Base-by-base conservation (phyloP, 2,797 vertebrate genomes). In the Florisuga fusca region DNA sequence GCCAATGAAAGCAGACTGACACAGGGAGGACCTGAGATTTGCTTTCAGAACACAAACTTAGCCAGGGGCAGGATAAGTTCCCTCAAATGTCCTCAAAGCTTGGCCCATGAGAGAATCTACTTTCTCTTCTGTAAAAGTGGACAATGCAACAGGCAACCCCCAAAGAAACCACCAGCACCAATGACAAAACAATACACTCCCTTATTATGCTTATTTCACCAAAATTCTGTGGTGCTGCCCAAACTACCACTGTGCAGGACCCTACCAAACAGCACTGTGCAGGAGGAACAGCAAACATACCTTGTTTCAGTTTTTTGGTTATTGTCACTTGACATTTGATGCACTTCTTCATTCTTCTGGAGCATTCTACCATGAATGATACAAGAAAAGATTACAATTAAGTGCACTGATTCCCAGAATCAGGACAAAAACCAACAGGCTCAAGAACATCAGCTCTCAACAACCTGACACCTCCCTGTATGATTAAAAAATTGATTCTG, bases 271-370 rank as follows among this genome's bases (percentile, higher is more conserved):
- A 79, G 77, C 76, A 57, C 34, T 41, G 21, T 15, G 1, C 25
- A 59, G 57, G 0, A 81, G 51, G 7, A 91, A 54, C 12, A 75
- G 74, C 27, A 73, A 93, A 91, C 90, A 83, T 97, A 99, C 99
- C 99, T 98, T 99, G 99, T 84, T 99, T 98, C 71, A 99, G 98
- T 94, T 99, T 99, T 98, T 99, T 99, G 82, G 98, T 98, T 97
- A 99, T 99, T 33, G 98, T 99, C 96, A 98, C 99, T 98, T 99
- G 99, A 97, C 99, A 99, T 97, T 99, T 99, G 98, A 99, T 99
- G 97, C 99, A 99, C 94, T 99, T 99, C 98, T 99, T 99, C 99
- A 99, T 99, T 86, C 99, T 98, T 96, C 99, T 98, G 83, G 99
- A 99, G 67, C 99, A 99, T 84, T 99, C 99, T 99, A 14, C 34